These are phyloP conservation scores for Heliconius nattereri DNA, from an alignment of 1,140 invertebrate species.

Conservation along the genomic window DNA sequence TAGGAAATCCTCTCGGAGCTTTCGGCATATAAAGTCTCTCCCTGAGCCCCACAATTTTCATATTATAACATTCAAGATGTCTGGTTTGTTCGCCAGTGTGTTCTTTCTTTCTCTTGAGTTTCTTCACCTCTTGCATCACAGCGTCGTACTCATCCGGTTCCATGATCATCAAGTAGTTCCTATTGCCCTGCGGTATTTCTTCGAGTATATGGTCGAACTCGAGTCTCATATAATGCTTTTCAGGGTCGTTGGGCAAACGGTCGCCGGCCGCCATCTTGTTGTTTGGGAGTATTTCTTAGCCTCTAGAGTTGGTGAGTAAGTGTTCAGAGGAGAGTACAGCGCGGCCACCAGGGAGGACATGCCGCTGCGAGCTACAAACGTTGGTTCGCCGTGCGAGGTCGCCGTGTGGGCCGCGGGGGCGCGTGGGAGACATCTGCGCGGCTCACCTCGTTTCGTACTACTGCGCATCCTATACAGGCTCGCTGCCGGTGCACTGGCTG, in stretches of 20 bases:
- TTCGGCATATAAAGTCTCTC: constrained; percentile 1
- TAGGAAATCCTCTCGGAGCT: neutral
- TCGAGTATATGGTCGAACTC: neutral
- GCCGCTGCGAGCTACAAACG: neutral
- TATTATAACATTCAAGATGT: constrained; percentile 6
- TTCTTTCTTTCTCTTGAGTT: neutral
- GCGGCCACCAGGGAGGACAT: neutral
- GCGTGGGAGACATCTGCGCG: neutral
- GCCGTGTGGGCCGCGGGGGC: neutral
- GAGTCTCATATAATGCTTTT: neutral
- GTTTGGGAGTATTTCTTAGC: neutral
- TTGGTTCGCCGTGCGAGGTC: neutral
- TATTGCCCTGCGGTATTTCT: neutral
- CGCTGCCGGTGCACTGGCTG: neutral
- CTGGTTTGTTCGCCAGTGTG: neutral
- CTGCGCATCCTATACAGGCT: neutral
- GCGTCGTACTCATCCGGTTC: neutral
- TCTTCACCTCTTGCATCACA: neutral
- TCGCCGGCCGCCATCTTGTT: constrained; percentile 4
- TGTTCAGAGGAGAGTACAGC: neutral
- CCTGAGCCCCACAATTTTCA: neutral
- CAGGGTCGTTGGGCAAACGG: neutral
- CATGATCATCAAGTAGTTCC: neutral
- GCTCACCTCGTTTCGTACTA: neutral
- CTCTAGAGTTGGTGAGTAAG: too few relatives aligned